These are phyloP conservation scores for Nasonia oneida DNA, from an alignment of 2,888 invertebrate genomes.

Conservation along the genomic window DNA sequence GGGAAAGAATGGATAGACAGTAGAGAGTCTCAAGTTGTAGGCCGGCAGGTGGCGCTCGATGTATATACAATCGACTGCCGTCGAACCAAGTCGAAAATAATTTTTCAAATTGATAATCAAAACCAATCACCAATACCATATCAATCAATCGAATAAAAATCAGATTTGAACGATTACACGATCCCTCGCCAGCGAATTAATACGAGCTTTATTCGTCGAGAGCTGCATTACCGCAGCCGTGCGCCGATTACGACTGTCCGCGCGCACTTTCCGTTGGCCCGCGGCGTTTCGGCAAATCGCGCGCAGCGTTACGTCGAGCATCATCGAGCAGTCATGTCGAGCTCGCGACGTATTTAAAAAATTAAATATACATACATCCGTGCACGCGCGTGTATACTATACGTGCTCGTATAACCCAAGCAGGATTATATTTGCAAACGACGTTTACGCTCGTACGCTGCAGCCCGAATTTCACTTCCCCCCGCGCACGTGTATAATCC, in stretches of 20 bases:
- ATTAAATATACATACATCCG: neutral
- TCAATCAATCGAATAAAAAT: neutral
- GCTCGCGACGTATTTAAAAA: conserved; percentile 8
- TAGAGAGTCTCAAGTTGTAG: no score
- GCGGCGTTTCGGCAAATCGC: neutral
- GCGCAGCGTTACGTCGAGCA: neutral
- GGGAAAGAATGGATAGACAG: no score
- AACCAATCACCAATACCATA: neutral
- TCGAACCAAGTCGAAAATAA: no score
- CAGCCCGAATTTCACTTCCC: neutral
- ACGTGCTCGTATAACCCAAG: neutral
- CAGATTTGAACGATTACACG: neutral
- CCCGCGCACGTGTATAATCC: neutral
- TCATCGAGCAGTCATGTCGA: neutral
- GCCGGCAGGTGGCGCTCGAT: no score
- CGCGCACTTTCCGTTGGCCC: neutral
- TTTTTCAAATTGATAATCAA: no score
- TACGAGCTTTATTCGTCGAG: neutral
- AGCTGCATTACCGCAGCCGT: neutral
- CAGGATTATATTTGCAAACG: conserved; percentile 14
- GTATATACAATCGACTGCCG: no score
- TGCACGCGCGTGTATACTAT: neutral
- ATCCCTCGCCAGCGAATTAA: neutral
- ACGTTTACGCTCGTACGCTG: conserved; percentile 10
- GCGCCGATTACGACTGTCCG: neutral